Evolutionary conservation across 2,113 vertebrate species (phyloP).

Genomic region (Formicarius rufipectus): DNA sequence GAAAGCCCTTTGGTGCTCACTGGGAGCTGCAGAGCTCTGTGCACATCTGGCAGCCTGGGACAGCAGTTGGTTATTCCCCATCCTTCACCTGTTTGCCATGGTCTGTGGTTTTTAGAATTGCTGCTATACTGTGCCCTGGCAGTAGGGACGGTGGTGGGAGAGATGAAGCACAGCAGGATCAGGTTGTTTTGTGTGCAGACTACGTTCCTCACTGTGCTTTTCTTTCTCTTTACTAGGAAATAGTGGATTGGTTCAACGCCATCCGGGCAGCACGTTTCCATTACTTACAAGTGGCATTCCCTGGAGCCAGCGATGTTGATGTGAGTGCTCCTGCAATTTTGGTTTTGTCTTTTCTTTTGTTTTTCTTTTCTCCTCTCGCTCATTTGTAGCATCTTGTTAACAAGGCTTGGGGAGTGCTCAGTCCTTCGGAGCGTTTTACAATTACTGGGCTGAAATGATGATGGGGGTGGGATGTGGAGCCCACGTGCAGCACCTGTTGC

Average conservation of each 20-base stretch:
- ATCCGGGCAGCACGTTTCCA: conserved; percentile 93
- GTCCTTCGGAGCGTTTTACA: not conserved
- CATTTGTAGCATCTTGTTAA: not conserved
- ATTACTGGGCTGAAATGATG: not conserved
- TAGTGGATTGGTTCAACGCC: conserved; percentile 95
- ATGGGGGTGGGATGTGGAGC: not conserved
- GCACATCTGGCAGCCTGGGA: accelerated
- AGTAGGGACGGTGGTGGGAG: not conserved
- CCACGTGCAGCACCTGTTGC: not conserved
- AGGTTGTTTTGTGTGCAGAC: not conserved
- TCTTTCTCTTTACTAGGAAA: conserved; percentile 76
- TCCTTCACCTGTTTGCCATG: not conserved
- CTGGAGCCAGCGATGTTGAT: conserved; percentile 85
- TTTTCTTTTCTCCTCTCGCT: accelerated
- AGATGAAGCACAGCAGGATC: accelerated
- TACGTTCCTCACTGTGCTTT: not conserved
- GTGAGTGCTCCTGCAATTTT: conserved; percentile 71
- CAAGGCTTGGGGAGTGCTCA: not conserved
- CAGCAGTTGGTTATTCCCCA: not conserved
- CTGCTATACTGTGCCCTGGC: not conserved
- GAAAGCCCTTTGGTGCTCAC: not conserved
- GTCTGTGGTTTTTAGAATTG: not conserved
- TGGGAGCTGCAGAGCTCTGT: not conserved
- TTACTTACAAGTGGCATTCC: conserved; percentile 96
- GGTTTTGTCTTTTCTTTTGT: too few relatives aligned